Base-by-base conservation (phyloP, 2,797 vertebrate species). In the Philypnodon macrostomus region DNA sequence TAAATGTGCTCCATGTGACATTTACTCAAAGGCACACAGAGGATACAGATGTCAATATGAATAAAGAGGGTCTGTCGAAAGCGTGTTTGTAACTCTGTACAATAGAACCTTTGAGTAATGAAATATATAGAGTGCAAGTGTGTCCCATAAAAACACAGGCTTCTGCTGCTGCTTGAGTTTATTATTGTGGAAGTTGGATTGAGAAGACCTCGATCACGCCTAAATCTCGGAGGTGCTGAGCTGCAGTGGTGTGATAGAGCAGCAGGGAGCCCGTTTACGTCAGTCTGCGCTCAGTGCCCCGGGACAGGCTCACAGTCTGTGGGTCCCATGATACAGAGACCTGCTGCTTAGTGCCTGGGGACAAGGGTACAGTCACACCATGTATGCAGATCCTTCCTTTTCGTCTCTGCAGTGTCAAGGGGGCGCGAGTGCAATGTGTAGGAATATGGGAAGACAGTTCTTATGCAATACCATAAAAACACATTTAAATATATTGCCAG, bases 211-310 rank as follows among this genome's bases (percentile, higher is more conserved):
- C 35, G 65, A 75, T 80, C 60, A n/a, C 49, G 44, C 47, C 54
- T 61, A 12, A 35, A 53, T 73, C 83, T 74, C 75, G 14, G 36
- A 73, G 77, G 77, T 38, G 38, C 57, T 30, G 56, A 58, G 68
- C 58, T 72, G 68, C 24, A 55, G 65, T 53, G 65, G 33, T 10
- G 58, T 29, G 74, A 73, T 71, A 80, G 78, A 65, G 58, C 76
- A 79, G 72, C 57, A 73, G 73, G n/a, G 81, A 77, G 67, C 48
- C 53, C 70, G 85, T 88, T 85, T 89, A 88, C 88, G 88, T 91
- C 88, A 90, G 63, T 79, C 80, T 85, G 76, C 63, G 69, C 30
- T 57, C 48, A 50, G 73, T 75, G 70, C 66, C 67, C 67, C 63
- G 79, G 78, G 87, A 86, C 56, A n/a, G 76, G 61, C 27, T 49